A percentile compares a stretch with the other conserved stretches of the same genome.
Conservation (phyloP, 1,140 invertebrate species). For the Agrypnia vestita region DNA sequence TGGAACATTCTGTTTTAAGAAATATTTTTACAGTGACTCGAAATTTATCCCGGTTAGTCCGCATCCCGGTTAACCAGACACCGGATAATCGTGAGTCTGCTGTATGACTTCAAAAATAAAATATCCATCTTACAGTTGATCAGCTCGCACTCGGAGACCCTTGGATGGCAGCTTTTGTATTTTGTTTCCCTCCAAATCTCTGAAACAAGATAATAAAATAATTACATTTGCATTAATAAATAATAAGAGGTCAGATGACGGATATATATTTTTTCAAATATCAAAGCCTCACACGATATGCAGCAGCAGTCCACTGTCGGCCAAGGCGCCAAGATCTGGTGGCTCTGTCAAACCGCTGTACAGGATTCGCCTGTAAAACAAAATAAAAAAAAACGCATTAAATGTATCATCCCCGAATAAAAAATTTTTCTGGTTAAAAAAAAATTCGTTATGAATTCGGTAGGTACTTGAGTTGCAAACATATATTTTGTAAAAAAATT, state of each 20-base stretch:
- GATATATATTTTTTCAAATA: conserved; percentile 10
- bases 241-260: neutral
- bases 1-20: too few species aligned
- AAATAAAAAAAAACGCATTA: conserved; percentile 24
- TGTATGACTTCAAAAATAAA: too few species aligned
- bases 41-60: too few species aligned
- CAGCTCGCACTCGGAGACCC: conserved; percentile 48
- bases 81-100: too few species aligned
- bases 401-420: conserved; percentile 11
- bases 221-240: too few species aligned
- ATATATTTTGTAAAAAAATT: too few species aligned
- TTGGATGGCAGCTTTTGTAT: conserved; percentile 44
- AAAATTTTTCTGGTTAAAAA: neutral
- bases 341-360: conserved; percentile 53
- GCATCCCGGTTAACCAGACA: too few species aligned
- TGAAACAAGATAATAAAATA: conserved; percentile 41
- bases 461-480: too few species aligned
- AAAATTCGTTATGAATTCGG: too few species aligned
- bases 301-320: conserved; percentile 47
- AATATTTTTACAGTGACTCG: too few species aligned
- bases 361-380: conserved; percentile 49
- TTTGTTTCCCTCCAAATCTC: conserved; percentile 58
- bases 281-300: conserved; percentile 54
- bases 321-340: conserved; percentile 46
- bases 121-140: conserved; percentile 52